Conservation (phyloP, 1,140 invertebrate genomes). For the Danaus plexippus region DNA sequence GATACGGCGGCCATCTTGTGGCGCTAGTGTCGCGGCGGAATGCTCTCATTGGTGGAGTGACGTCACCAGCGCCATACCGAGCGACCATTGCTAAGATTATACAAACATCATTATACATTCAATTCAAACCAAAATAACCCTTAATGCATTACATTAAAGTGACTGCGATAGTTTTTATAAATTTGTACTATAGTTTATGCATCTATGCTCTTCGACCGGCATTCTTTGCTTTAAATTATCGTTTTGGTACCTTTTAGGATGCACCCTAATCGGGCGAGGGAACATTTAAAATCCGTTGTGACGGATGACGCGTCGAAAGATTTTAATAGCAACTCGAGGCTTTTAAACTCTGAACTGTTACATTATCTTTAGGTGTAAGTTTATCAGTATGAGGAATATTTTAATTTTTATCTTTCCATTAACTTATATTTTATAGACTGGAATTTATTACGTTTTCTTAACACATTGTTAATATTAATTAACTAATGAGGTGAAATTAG, state of each 20-base stretch:
- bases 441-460: no score
- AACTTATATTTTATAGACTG: no score
- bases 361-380: constrained; percentile 1
- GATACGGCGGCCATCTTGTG: constrained; percentile 66
- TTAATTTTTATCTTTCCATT: no score
- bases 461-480: no score
- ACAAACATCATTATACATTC: constrained; percentile 30
- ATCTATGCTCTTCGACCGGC: constrained; percentile 56
- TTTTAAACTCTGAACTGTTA: constrained; percentile 16
- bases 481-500: no score
- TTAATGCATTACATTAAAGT: constrained; percentile 22
- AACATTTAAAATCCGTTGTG: constrained; percentile 52
- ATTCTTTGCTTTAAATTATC: constrained; percentile 62
- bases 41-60: constrained; percentile 64
- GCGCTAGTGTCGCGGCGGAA: constrained; percentile 54
- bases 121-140: constrained; percentile 24
- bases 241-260: constrained; percentile 62
- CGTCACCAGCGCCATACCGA: constrained; percentile 63
- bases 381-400: no score
- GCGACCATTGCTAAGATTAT: constrained; percentile 52
- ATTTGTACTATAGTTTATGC: constrained; percentile 32
- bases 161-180: constrained; percentile 18
- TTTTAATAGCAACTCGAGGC: constrained; percentile 49
- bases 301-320: constrained; percentile 47
- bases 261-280: constrained; percentile 58